These are phyloP conservation scores for Oxygymnocypris stewartii DNA, from an alignment of 2,113 vertebrate species.

Conservation along the genomic window DNA sequence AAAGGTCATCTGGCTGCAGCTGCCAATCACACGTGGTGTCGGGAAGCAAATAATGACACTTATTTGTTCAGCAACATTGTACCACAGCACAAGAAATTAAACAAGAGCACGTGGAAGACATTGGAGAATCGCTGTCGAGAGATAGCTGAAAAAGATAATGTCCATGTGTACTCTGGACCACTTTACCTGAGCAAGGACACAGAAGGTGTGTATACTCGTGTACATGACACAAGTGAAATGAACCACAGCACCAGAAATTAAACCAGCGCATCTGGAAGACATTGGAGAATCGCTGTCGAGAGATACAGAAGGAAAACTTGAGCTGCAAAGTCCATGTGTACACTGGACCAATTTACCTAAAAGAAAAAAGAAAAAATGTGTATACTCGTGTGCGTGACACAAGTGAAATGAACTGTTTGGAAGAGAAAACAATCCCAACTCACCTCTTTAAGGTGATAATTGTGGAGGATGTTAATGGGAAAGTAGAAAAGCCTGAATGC, in stretches of 20 bases:
- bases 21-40: not conserved
- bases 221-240: no score
- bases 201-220: no score
- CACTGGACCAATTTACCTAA: no score
- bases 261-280: no score
- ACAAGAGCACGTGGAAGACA: rapidly evolving
- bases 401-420: not conserved
- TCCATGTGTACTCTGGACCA: slow-evolving; percentile 3
- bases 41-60: not conserved
- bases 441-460: not conserved
- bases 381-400: no score
- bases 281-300: no score
- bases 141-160: not conserved
- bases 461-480: not conserved
- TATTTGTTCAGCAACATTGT: not conserved
- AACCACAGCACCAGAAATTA: no score
- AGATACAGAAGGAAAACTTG: no score
- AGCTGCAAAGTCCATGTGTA: no score
- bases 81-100: not conserved
- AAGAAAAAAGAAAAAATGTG: no score
- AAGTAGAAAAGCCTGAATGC: not conserved
- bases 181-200: not conserved
- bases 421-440: not conserved
- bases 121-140: not conserved
- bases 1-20: not conserved